Base-by-base conservation (phyloP, 2,113 vertebrate species). In the Ctenodactylus gundi region DNA sequence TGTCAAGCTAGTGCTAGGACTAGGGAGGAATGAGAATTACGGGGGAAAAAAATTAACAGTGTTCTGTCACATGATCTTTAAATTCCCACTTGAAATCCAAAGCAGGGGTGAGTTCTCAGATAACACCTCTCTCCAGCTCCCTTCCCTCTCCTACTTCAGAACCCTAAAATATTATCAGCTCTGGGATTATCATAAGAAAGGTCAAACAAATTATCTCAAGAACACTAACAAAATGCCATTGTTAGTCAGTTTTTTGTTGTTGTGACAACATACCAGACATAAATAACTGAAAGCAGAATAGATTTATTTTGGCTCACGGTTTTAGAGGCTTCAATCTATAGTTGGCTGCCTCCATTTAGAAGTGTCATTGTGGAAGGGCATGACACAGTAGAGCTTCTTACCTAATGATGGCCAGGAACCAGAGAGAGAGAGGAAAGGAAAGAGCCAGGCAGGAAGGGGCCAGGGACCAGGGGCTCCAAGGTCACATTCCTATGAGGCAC, bases 161-260 rank as follows among this genome's bases (percentile, higher is more conserved):
- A 65, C 62, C 49, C 53, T 27, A 60, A 82, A 91, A 72, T 77
- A 93, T 9, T 73, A n/a, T n/a, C n/a, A 83, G 23, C 15, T 39
- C 82, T 87, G 70, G 55, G 49, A 44, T 73, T 44, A 36, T 78
- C 41, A 64, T 65, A 49, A 87, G 23, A 46, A 73, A 57, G 20
- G 7, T 73, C 83, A 91, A 86, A 60, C 83, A 93, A 86, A 73
- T 58, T 46, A 87, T 80, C 57, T 95, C 75, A 84, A 73, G 25
- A 39, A 55, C 39, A 18, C 41, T 36, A 49, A 60, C 41, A 57
- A 62, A 76, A 77, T 55, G 44, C 49, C 76, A 75, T 29, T 75
- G 72, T 31, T 10, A 51, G 44, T 75, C 72, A 75, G 72, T 17
- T 75, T 34, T 75, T 51, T 46, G 34, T 75, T 75, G 46, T 31